Percentiles rank a stretch among this genome's conserved stretches.
These are phyloP conservation scores for Rhyzopertha dominica DNA, from an alignment of 1,140 invertebrate species.

Conservation along the genomic window DNA sequence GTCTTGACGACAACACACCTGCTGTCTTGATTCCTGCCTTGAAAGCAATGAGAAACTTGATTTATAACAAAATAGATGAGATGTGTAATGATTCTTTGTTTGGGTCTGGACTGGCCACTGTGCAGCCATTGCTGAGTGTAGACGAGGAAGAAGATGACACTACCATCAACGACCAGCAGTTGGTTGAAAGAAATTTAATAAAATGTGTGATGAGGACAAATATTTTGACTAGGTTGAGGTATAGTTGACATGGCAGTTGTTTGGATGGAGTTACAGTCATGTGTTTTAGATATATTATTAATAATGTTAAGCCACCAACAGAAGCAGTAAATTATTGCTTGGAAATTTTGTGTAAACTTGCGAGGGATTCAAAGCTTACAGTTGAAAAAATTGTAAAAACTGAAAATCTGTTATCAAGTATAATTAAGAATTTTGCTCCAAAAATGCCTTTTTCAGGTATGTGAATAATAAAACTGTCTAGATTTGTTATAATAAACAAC, in stretches of 20 bases:
- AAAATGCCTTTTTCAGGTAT: too few relatives aligned
- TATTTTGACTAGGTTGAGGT: constrained; percentile 65
- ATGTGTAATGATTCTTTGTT: constrained; percentile 63
- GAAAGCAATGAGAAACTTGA: constrained; percentile 64
- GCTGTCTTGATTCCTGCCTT: constrained; percentile 67
- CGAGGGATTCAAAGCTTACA: constrained; percentile 60
- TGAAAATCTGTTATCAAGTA: constrained; percentile 52
- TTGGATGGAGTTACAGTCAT: constrained; percentile 7
- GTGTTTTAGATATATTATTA: constrained; percentile 61
- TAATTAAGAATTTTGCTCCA: constrained; percentile 59
- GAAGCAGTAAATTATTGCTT: constrained; percentile 61
- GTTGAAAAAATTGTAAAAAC: constrained; percentile 54
- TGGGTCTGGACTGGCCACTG: constrained; percentile 59
- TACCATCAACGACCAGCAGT: constrained; percentile 76
- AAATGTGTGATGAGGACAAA: constrained; percentile 70
- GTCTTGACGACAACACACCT: constrained; percentile 76
- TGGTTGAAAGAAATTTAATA: constrained; percentile 71
- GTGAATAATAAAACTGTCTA: too few relatives aligned
- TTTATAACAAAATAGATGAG: constrained; percentile 74
- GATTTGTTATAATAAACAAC: too few relatives aligned
- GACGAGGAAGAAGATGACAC: constrained; percentile 57
- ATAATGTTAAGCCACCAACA: constrained; percentile 57
- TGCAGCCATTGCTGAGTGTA: constrained; percentile 57
- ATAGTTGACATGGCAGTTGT: constrained; percentile 11
- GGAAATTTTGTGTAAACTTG: constrained; percentile 65